These are phyloP conservation scores for Dascyllus trimaculatus DNA, from an alignment of 2,113 vertebrate genomes.

Conservation along the genomic window DNA sequence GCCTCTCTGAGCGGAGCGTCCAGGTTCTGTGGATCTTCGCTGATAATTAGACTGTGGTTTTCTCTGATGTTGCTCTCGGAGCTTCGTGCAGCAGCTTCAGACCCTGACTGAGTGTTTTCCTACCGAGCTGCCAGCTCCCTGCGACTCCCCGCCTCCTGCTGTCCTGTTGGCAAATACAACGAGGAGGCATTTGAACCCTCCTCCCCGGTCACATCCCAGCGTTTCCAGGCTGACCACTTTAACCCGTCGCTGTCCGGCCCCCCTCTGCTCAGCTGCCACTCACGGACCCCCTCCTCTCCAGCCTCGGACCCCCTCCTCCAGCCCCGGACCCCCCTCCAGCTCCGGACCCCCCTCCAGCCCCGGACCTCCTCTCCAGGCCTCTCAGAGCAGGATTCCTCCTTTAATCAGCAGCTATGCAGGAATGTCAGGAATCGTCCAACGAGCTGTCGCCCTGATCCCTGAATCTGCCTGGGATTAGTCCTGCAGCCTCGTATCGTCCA, in stretches of 20 bases:
- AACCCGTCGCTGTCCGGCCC: conserved; percentile 29
- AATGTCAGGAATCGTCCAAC: conserved; percentile 71
- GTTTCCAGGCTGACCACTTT: conserved; percentile 61
- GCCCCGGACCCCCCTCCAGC: conserved; percentile 31
- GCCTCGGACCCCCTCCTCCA: not conserved
- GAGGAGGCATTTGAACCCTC: conserved; percentile 69
- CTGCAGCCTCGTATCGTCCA: conserved; percentile 14
- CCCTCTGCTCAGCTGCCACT: conserved; percentile 57
- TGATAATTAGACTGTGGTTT: conserved; percentile 29
- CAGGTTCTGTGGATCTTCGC: conserved; percentile 12
- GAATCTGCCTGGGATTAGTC: conserved; percentile 61
- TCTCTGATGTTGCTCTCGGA: no score
- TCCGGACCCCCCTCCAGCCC: conserved; percentile 26
- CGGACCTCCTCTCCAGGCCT: not conserved
- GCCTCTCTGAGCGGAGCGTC: conserved; percentile 1
- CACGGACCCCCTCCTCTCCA: conserved; percentile 12
- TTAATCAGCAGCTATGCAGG: conserved; percentile 77
- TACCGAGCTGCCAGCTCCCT: conserved; percentile 59
- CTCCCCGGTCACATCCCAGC: conserved; percentile 53
- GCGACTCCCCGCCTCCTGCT: conserved; percentile 39
- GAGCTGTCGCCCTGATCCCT: conserved; percentile 63
- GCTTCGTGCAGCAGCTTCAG: no score
- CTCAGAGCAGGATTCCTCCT: conserved; percentile 66
- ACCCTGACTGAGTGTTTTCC: conserved; percentile 46
- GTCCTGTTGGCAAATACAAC: conserved; percentile 71